Conservation (phyloP, 2,113 vertebrate species). For the Ophthalmolycus amberensis region DNA sequence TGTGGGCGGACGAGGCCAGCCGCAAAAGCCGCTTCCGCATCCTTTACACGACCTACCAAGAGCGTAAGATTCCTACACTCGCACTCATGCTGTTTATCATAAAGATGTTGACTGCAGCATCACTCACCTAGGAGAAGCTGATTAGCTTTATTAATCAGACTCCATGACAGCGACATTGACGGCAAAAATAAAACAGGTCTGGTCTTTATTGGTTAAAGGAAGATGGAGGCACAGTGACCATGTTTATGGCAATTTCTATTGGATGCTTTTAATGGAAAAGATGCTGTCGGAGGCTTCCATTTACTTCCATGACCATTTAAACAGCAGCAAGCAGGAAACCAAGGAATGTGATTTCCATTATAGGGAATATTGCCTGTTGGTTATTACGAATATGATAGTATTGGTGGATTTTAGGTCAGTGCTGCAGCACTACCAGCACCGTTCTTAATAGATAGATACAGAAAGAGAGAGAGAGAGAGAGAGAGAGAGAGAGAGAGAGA, state of each 20-base stretch:
- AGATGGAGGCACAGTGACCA: conserved; percentile 20
- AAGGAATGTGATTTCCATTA: conserved; percentile 38
- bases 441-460: conserved; percentile 1
- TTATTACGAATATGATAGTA: conserved; percentile 32
- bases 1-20: conserved; percentile 98
- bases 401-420: conserved; percentile 30
- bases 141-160: conserved; percentile 25
- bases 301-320: conserved; percentile 64
- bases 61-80: conserved; percentile 87
- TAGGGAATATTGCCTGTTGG: conserved; percentile 27
- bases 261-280: conserved; percentile 15
- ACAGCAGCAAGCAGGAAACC: conserved; percentile 36
- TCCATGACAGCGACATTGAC: background rate
- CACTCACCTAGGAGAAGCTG: background rate
- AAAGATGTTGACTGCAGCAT: conserved; percentile 13
- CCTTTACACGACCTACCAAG: conserved; percentile 99
- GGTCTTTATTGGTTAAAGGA: conserved; percentile 51
- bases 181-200: conserved; percentile 41
- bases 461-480: background rate
- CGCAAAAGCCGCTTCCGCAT: conserved; percentile 95
- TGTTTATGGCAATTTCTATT: conserved; percentile 40
- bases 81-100: background rate
- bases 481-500: background rate
- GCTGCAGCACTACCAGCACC: conserved; percentile 1
- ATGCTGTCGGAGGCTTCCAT: conserved; percentile 57